Evolutionary conservation across 1,140 invertebrate species (phyloP).

Genomic region (Anagrus nilaparvatae): DNA sequence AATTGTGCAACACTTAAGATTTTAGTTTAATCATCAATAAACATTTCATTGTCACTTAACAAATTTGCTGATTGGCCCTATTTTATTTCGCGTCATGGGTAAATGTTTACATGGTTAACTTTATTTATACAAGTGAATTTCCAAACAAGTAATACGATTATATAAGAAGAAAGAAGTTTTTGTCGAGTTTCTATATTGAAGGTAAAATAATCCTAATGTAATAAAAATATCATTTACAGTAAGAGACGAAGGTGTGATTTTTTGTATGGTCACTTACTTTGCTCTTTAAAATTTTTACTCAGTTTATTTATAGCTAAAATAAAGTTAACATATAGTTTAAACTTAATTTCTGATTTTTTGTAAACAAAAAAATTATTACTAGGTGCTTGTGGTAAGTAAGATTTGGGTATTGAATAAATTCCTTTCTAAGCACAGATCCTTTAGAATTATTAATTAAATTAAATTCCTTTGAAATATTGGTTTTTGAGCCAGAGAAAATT

Average conservation of each 20-base stretch:
- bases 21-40: conserved; percentile 26
- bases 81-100: conserved; percentile 28
- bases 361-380: too few species aligned
- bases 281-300: too few species aligned
- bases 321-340: too few species aligned
- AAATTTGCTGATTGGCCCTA: conserved; percentile 26
- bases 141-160: conserved; percentile 22
- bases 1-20: conserved; percentile 23
- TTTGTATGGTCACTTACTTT: conserved; percentile 19
- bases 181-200: conserved; percentile 28
- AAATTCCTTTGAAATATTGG: too few species aligned
- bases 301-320: too few species aligned
- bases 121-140: too few species aligned
- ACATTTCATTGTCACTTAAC: conserved; percentile 28
- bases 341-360: too few species aligned
- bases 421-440: too few species aligned
- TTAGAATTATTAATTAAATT: too few species aligned
- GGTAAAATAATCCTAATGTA: conserved; percentile 32
- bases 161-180: conserved; percentile 27
- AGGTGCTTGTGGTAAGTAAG: too few species aligned
- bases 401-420: too few species aligned
- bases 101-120: conserved; percentile 29
- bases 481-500: too few species aligned
- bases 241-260: conserved; percentile 27
- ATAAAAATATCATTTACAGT: conserved; percentile 32